Evolutionary conservation across 2,888 invertebrate species (phyloP), one percentile per base, ranked within the genome.

Genomic region (Proisotoma minuta): DNA sequence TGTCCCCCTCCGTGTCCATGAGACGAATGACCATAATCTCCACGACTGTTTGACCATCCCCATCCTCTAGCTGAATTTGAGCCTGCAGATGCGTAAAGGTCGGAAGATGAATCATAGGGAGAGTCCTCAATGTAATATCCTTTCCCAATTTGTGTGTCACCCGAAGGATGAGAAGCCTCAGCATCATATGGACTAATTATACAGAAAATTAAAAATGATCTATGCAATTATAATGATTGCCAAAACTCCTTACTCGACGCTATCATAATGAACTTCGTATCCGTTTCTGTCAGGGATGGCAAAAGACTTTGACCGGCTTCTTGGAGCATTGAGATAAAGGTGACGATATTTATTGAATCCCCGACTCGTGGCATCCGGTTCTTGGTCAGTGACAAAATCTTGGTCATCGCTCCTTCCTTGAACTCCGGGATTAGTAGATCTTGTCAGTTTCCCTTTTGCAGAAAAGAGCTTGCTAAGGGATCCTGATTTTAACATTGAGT

Each of bases 311-410:
- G 47, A 43, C 23, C 53, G 59, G 40, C n/a, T 53, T 43, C 47
- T 22, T 1, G 43, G 43, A 5, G 59, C 27, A 18, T 53, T 47
- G 34, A 34, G n/a, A 24, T 49, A 49, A 12, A 49, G 8, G 18
- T 60, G 64, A 4, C 60, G 29, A 15, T 61, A 50, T 60, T 67
- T 73, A 49, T 69, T 65, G 15, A 65, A 63, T 2, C 61, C 68
- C 59, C 69, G 62, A 1, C 62, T 57, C n/a, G 59, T 70, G 5
- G 70, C 68, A 43, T 71, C 70, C 2, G 73, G 72, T 27, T 73
- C 73, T 60, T 73, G 71, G 34, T 73, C 73, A 24, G 69, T 72
- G 0, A 73, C 63, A 15, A 73, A 59, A 15, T 71, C 70, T 8
- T 68, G 65, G 53, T 70, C 71, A 53, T 70, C 70, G 23, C 60